Evolutionary conservation across 1,140 invertebrate species (phyloP), one percentile per base, ranked within the genome.

Genomic region (Palaemon carinicauda): DNA sequence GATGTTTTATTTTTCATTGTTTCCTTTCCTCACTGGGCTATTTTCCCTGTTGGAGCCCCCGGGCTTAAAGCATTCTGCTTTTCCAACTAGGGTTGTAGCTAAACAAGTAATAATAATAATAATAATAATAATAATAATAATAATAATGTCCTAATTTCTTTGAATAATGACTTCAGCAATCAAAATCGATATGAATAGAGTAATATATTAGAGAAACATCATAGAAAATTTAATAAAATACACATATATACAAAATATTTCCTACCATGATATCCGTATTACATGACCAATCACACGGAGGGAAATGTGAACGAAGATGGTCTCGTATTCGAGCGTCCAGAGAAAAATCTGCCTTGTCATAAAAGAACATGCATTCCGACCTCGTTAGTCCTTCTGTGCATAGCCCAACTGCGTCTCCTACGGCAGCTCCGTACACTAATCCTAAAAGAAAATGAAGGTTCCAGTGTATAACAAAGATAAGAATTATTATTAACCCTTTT

Each of bases 181-280:
- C 41, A 41, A 12, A 41, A n/a, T n/a, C n/a, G 5, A 41, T 5
- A 41, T 9, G 3, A 9, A 41, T 41, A 41, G 12, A 41, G 12
- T 12, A 41, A 41, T 5, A 41, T 41, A n/a, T n/a, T n/a, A n/a
- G 12, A 1, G 0, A 4, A n/a, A 65, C 7, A 21, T n/a, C n/a
- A 65, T 9, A 3, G n/a, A 29, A 14, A 29, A 69, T n/a, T 3
- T 24, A 19, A n/a, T 19, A 12, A 1, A 24, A 69, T 15, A 29
- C 29, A 19, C 1, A 73, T 12, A 24, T 29, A 41, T 19, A 27
- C 10, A 27, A 41, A 19, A 14, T 24, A 60, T 12, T 50, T 71
- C 87, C 77, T 69, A 88, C 87, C 73, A 88, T 78, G 41, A 88
- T 53, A 82, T 88, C 87, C 29, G 80, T 82, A 29, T 71, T 82